These are phyloP conservation scores for Mya arenaria DNA, from an alignment of 1,140 invertebrate genomes.

Conservation along the genomic window DNA sequence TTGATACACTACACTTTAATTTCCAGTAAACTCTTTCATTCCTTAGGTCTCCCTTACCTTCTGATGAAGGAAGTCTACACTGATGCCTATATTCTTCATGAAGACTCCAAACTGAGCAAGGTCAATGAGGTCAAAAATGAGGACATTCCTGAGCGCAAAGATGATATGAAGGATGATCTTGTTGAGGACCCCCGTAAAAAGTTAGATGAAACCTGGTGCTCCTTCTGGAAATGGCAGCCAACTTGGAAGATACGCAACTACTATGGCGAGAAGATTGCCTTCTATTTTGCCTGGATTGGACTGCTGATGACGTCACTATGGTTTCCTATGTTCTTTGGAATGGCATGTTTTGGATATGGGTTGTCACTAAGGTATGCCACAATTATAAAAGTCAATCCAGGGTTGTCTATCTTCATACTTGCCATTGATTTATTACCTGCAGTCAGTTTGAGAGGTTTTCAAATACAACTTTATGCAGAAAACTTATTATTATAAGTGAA, in stretches of 20 bases:
- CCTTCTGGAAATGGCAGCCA: slow-evolving; percentile 77
- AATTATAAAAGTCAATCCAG: no score
- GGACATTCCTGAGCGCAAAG: slow-evolving; percentile 12
- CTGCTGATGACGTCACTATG: slow-evolving; percentile 77
- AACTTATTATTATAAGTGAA: no score
- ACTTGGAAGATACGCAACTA: slow-evolving; percentile 81
- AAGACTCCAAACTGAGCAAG: slow-evolving; percentile 68
- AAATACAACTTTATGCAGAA: no score
- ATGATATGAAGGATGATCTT: not conserved
- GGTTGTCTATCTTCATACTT: no score
- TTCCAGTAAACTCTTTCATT: not conserved
- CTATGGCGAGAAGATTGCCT: slow-evolving; percentile 82
- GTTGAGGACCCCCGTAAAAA: slow-evolving; percentile 66
- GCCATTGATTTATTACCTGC: no score
- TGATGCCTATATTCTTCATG: slow-evolving; percentile 79
- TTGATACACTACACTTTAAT: no score
- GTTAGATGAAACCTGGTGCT: slow-evolving; percentile 74
- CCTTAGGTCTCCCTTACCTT: slow-evolving; percentile 78
- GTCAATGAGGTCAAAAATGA: slow-evolving; percentile 45
- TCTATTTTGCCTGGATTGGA: slow-evolving; percentile 82
- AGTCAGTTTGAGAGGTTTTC: no score
- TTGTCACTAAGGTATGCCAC: slow-evolving; percentile 75
- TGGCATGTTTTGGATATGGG: slow-evolving; percentile 80
- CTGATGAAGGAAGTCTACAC: slow-evolving; percentile 77
- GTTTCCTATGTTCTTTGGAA: slow-evolving; percentile 80